Evolutionary conservation across 2,113 vertebrate species (phyloP).

Genomic region (Mormoops blainvillei): DNA sequence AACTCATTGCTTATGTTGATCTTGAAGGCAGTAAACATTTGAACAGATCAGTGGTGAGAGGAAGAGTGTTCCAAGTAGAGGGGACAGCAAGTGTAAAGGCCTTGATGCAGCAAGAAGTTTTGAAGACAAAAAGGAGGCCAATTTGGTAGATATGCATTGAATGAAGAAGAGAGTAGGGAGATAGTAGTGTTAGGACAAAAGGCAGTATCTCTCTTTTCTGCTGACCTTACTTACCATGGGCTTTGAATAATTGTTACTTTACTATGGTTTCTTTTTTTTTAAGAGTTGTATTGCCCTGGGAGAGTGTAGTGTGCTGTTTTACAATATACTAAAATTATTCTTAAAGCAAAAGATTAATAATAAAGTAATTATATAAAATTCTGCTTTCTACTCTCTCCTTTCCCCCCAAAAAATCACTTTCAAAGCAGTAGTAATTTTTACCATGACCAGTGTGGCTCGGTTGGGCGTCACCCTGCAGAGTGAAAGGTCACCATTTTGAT

Average conservation of each 20-base stretch:
- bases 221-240: neutral
- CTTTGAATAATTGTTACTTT: neutral
- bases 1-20: neutral
- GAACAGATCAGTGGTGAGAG: neutral
- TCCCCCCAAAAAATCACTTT: neutral
- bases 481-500: no score
- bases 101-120: neutral
- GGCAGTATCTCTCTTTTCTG: neutral
- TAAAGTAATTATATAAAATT: neutral
- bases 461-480: no score
- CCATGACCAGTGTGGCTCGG: no score
- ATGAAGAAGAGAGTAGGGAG: neutral
- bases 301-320: neutral
- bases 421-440: neutral
- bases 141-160: neutral
- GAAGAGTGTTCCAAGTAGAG: neutral
- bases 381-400: neutral
- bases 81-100: neutral
- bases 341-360: neutral
- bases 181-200: neutral
- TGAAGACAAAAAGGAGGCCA: neutral
- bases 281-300: neutral
- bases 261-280: neutral
- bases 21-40: neutral
- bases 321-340: neutral